Conservation (phyloP, 2,888 invertebrate genomes). For the Hemaris fuciformis region DNA sequence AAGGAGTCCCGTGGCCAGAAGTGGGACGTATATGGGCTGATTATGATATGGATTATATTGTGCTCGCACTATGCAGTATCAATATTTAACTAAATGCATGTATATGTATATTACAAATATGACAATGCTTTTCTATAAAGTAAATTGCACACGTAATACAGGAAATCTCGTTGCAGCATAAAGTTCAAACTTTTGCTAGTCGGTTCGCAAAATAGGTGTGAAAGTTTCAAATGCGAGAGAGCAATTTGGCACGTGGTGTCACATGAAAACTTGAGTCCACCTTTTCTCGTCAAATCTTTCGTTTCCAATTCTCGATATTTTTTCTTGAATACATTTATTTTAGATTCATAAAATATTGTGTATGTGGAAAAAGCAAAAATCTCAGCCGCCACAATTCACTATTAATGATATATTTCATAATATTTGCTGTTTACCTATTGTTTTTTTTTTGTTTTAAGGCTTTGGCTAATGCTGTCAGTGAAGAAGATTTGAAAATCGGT, state of each 20-base stretch:
- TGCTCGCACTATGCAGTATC: no score
- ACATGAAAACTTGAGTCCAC: neutral
- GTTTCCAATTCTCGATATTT: neutral
- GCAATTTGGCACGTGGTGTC: constrained; percentile 6
- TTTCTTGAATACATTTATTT: no score
- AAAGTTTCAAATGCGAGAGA: neutral
- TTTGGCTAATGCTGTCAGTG: constrained; percentile 90
- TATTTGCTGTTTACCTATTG: no score
- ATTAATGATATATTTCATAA: no score
- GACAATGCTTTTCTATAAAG: neutral
- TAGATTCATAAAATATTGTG: no score
- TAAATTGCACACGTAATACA: neutral
- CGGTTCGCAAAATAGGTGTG: neutral
- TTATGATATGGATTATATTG: no score
- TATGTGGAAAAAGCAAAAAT: no score
- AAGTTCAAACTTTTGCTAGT: neutral
- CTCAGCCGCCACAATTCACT: no score
- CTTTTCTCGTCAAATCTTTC: neutral
- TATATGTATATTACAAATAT: no score
- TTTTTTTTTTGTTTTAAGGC: constrained; percentile 76
- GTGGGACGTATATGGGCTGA: no score
- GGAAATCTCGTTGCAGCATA: neutral
- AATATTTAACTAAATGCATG: no score
- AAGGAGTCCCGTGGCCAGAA: no score
- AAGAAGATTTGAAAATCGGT: constrained; percentile 89